Percentiles rank a stretch among this genome's conserved stretches.
phyloP scores from a whole-genome alignment of 2,113 vertebrate genomes.

The Alces alces region DNA sequence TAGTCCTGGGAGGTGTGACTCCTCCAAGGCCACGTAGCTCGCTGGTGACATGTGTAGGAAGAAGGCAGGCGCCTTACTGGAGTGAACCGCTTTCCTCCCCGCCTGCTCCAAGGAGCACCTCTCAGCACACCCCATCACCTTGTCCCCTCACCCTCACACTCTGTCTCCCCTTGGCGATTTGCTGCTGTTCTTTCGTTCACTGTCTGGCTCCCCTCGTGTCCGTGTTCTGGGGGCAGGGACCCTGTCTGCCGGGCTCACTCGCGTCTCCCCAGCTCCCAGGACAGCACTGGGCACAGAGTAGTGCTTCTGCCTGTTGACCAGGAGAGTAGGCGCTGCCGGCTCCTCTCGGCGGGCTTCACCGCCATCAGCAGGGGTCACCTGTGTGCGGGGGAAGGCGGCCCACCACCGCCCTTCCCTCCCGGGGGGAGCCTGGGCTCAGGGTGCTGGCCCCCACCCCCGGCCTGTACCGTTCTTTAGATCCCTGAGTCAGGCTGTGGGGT shows the following conservation, averaged over 20 bases:
- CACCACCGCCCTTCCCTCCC: not conserved
- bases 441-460: not conserved
- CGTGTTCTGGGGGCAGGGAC: not conserved
- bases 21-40: not conserved
- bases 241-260: not conserved
- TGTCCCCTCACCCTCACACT: fast-evolving
- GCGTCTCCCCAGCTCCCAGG: not conserved
- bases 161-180: fast-evolving
- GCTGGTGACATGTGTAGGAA: too few species aligned
- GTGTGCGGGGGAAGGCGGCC: not conserved
- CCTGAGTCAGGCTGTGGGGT: not conserved
- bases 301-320: not conserved
- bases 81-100: not conserved
- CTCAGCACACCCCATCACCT: not conserved
- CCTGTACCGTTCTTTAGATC: not conserved
- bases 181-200: not conserved
- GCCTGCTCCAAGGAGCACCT: not conserved
- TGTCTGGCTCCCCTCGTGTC: not conserved
- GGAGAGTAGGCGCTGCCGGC: fast-evolving
- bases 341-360: fast-evolving
- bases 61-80: not conserved
- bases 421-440: not conserved
- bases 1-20: not conserved
- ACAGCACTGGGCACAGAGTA: not conserved
- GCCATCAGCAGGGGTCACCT: not conserved